Percentiles rank a stretch among this genome's conserved stretches.
phyloP scores from a whole-genome alignment of 2,888 invertebrate species.

The Andrena trimmerana region DNA sequence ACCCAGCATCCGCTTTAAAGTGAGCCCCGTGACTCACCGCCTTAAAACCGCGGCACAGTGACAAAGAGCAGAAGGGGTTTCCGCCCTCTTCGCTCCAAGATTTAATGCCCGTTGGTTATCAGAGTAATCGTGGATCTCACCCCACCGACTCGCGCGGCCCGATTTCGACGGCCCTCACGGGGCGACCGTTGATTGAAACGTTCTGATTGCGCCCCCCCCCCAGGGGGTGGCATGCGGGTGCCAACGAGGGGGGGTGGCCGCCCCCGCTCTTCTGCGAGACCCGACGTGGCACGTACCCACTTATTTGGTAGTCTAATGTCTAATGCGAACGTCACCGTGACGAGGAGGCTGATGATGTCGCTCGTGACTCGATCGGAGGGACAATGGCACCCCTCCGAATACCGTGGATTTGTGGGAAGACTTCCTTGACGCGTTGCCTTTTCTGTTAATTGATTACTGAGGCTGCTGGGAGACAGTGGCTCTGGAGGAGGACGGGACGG shows the following conservation, averaged over 20 bases:
- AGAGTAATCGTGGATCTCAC: slow-evolving; percentile 80
- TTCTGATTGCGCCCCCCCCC: slow-evolving; percentile 85
- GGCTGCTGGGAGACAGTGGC: no score
- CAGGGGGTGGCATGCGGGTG: slow-evolving; percentile 81
- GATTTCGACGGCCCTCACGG: slow-evolving; percentile 71
- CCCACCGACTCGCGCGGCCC: slow-evolving; percentile 59
- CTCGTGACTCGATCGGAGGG: slow-evolving; percentile 44
- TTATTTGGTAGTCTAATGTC: slow-evolving; percentile 85
- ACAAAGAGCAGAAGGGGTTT: slow-evolving; percentile 77
- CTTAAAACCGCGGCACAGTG: slow-evolving; percentile 71
- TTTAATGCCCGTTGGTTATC: slow-evolving; percentile 84
- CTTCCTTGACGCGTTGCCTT: neutral
- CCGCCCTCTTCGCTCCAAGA: slow-evolving; percentile 80
- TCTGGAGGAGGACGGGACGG: no score
- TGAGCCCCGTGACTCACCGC: slow-evolving; percentile 77
- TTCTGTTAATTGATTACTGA: no score
- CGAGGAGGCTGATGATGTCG: slow-evolving; percentile 72
- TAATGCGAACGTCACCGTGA: slow-evolving; percentile 76
- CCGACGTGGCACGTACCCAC: slow-evolving; percentile 77
- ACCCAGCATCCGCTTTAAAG: slow-evolving; percentile 72
- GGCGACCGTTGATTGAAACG: slow-evolving; percentile 85
- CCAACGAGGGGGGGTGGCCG: slow-evolving; percentile 70
- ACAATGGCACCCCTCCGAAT: slow-evolving; percentile 55
- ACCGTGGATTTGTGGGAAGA: slow-evolving; percentile 38
- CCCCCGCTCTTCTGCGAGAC: slow-evolving; percentile 60